Evolutionary conservation across 2,113 vertebrate species (phyloP).

Genomic region (Archocentrus centrarchus): DNA sequence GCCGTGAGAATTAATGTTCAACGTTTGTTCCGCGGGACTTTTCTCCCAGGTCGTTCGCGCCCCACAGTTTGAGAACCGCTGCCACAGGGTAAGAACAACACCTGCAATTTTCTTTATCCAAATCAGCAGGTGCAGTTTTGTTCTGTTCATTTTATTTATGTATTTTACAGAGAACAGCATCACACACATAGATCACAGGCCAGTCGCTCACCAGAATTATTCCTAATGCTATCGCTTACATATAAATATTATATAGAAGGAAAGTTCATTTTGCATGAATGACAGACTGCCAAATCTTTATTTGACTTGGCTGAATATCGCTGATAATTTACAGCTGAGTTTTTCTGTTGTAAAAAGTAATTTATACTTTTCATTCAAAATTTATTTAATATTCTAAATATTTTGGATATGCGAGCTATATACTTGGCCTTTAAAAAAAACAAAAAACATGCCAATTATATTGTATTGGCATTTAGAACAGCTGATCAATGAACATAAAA

Average conservation of each 20-base stretch:
- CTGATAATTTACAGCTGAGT: background rate
- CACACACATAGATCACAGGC: background rate
- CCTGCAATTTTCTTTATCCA: background rate
- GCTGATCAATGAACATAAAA: background rate
- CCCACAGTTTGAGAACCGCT: no score
- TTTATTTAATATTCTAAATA: no score
- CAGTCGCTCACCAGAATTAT: background rate
- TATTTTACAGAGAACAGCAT: background rate
- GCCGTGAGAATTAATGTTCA: no score
- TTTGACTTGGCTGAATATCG: rapidly evolving
- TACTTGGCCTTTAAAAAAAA: no score
- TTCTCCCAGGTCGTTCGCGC: no score
- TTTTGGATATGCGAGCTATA: no score
- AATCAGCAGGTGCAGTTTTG: background rate
- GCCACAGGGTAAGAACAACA: background rate
- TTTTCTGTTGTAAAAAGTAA: background rate
- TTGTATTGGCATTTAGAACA: no score
- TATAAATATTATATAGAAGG: background rate
- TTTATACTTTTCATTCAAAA: background rate
- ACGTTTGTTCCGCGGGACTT: no score
- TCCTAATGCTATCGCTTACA: background rate
- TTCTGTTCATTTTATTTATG: background rate
- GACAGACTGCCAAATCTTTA: background rate
- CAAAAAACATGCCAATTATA: no score
- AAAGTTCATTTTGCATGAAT: background rate